phyloP scores from a whole-genome alignment of 1,140 invertebrate genomes.

The Cecropterus lyciades region DNA sequence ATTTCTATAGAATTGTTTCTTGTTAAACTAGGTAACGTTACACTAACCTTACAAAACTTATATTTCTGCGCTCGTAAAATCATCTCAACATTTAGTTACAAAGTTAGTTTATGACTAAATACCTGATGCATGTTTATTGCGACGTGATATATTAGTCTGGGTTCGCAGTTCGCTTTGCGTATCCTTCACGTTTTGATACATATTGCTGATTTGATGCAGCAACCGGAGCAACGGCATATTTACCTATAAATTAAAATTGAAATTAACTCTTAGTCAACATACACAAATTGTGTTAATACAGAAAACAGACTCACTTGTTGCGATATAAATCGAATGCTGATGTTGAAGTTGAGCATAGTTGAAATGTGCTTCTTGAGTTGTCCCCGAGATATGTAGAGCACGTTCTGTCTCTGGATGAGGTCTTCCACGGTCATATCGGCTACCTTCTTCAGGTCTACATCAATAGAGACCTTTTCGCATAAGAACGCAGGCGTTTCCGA shows the following conservation, averaged over 20 bases:
- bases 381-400: slow-evolving; percentile 93
- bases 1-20: no score
- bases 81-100: no score
- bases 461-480: slow-evolving; percentile 95
- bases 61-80: no score
- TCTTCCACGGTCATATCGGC: slow-evolving; percentile 95
- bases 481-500: slow-evolving; percentile 95
- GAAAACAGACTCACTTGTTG: slow-evolving; percentile 88
- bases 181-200: slow-evolving; percentile 98
- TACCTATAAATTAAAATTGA: slow-evolving; percentile 82
- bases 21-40: no score
- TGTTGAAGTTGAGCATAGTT: slow-evolving; percentile 94
- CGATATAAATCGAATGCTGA: slow-evolving; percentile 94
- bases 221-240: slow-evolving; percentile 97
- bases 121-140: slow-evolving; percentile 85
- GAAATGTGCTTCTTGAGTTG: slow-evolving; percentile 96
- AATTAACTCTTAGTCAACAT: background rate
- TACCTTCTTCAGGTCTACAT: slow-evolving; percentile 95
- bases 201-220: slow-evolving; percentile 97
- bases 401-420: slow-evolving; percentile 91
- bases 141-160: slow-evolving; percentile 84
- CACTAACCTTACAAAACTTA: no score
- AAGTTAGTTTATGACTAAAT: no score
- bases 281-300: background rate
- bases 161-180: slow-evolving; percentile 95